Percentiles rank a stretch among this genome's conserved stretches.
Conservation (phyloP, 2,113 vertebrate species). For the Oncorhynchus tshawytscha region DNA sequence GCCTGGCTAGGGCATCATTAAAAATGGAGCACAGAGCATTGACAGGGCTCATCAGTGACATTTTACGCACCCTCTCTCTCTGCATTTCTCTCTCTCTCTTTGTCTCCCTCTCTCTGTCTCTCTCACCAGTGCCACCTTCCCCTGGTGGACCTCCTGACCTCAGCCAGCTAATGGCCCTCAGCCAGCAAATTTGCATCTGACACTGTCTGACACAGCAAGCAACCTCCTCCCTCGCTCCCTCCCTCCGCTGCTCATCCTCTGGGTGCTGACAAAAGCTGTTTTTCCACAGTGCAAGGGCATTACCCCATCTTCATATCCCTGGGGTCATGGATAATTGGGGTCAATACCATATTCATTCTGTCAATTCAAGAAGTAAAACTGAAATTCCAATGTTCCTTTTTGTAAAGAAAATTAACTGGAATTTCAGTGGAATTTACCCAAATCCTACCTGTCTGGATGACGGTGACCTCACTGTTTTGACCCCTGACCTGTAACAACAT, state of each 20-base stretch:
- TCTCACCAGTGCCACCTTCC: neutral
- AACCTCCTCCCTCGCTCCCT: neutral
- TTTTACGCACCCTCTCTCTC: no score
- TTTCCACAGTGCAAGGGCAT: slow-evolving; percentile 22
- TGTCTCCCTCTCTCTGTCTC: no score
- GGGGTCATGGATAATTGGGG: no score
- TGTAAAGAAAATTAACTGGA: no score
- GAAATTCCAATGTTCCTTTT: no score
- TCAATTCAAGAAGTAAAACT: no score
- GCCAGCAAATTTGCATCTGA: neutral
- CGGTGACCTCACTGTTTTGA: neutral
- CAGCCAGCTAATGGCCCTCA: slow-evolving; percentile 26
- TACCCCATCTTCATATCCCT: neutral
- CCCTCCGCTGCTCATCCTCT: slow-evolving; percentile 18
- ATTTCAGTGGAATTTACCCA: no score
- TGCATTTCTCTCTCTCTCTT: no score
- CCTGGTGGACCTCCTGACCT: slow-evolving; percentile 48
- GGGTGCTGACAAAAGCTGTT: slow-evolving; percentile 51
- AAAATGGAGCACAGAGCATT: slow-evolving; percentile 47
- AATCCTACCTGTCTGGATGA: neutral
- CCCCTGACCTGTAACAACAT: neutral
- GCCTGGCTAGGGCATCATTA: slow-evolving; percentile 41
- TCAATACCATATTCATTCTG: no score
- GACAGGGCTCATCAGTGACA: slow-evolving; percentile 30
- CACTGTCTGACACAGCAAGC: slow-evolving; percentile 8